Conservation (phyloP, 2,888 invertebrate genomes). For the Oxytorus armatus region DNA sequence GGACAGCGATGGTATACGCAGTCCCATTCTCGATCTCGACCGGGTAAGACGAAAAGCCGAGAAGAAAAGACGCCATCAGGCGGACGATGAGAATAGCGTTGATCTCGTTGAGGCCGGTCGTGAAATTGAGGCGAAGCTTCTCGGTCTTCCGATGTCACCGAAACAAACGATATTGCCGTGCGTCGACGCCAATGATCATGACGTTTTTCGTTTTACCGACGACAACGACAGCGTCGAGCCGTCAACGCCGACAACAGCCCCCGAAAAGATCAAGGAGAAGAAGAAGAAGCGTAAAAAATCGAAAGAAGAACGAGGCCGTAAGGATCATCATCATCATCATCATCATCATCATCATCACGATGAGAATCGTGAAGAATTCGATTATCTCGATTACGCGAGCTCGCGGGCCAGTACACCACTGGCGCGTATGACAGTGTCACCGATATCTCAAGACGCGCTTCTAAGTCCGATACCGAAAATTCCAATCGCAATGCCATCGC, state of each 20-base stretch:
- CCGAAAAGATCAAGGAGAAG: constrained; percentile 89
- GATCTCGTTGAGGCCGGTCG: constrained; percentile 93
- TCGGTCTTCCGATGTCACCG: constrained; percentile 87
- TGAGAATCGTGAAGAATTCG: constrained; percentile 77
- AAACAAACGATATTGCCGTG: constrained; percentile 85
- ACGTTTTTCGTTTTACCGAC: constrained; percentile 88
- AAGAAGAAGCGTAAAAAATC: constrained; percentile 94
- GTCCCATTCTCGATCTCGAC: constrained; percentile 84
- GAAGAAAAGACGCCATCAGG: constrained; percentile 82
- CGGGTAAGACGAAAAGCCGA: constrained; percentile 80
- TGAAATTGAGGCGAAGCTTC: constrained; percentile 92
- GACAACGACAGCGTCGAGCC: constrained; percentile 87
- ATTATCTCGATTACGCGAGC: constrained; percentile 87
- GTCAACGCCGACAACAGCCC: constrained; percentile 81
- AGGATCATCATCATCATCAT: constrained; percentile 89
- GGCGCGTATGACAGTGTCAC: constrained; percentile 78
- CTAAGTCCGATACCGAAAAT: constrained; percentile 87
- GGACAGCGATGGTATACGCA: constrained; percentile 85
- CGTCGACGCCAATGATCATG: constrained; percentile 86
- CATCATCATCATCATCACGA: constrained; percentile 87
- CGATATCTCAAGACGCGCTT: constrained; percentile 77
- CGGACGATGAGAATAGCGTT: constrained; percentile 91
- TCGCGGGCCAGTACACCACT: constrained; percentile 85
- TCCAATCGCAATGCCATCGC: constrained; percentile 83
- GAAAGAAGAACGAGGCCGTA: constrained; percentile 91